Conservation (phyloP, 2,113 vertebrate species). For the Vanacampus margaritifer region DNA sequence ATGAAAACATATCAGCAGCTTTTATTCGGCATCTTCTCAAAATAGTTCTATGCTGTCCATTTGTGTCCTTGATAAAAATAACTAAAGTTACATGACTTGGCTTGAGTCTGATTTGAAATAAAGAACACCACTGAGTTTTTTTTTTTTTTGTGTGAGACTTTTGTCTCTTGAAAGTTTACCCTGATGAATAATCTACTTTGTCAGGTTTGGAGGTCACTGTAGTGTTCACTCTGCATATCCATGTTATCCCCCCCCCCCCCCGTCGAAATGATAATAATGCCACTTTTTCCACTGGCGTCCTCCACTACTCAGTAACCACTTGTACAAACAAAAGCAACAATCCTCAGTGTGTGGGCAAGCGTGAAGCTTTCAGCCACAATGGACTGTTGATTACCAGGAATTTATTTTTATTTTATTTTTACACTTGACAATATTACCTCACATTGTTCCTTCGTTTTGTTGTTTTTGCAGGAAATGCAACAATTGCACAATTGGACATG, state of each 20-base stretch:
- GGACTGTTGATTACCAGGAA: slow-evolving; percentile 24
- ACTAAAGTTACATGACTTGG: too few species aligned
- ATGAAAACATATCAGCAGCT: too few species aligned
- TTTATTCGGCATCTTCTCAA: too few species aligned
- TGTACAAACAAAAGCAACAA: slow-evolving; percentile 56
- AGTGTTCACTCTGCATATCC: slow-evolving; percentile 22
- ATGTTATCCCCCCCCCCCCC: slow-evolving; percentile 1
- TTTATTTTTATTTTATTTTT: not conserved
- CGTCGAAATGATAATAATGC: slow-evolving; percentile 11
- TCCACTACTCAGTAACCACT: slow-evolving; percentile 63
- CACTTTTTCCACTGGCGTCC: slow-evolving; percentile 8
- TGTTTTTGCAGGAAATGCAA: slow-evolving; percentile 5
- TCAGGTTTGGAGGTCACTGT: slow-evolving; percentile 29
- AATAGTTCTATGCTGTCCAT: too few species aligned
- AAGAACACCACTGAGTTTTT: not conserved
- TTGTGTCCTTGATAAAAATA: too few species aligned
- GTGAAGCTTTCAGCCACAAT: not conserved
- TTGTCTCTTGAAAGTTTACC: slow-evolving; percentile 25
- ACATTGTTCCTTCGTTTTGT: slow-evolving; percentile 4
- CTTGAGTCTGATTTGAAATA: too few species aligned
- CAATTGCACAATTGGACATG: not conserved
- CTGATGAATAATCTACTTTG: slow-evolving; percentile 14
- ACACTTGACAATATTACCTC: not conserved
- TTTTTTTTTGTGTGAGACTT: not conserved
- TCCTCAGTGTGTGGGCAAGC: not conserved